These are phyloP conservation scores for Meleagris gallopavo DNA, from an alignment of 2,113 vertebrate species.

Conservation along the genomic window DNA sequence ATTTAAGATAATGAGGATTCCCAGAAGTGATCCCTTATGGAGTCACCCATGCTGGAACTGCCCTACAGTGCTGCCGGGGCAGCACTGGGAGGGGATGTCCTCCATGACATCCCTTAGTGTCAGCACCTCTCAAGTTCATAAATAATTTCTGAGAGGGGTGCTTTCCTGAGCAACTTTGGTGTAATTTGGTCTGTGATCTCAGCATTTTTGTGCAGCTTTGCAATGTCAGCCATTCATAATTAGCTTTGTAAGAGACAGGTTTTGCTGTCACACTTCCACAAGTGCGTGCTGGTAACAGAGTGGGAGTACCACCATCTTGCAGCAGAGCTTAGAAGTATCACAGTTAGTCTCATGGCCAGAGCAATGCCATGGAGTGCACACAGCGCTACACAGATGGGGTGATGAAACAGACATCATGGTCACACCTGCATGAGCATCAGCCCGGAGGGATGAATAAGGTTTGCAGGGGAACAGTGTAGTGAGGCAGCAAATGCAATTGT, in stretches of 20 bases:
- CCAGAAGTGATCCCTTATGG: background rate
- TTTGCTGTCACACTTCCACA: background rate
- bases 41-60: background rate
- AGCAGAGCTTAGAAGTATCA: background rate
- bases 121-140: background rate
- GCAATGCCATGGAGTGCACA: rapidly evolving
- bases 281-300: background rate
- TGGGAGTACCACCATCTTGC: rapidly evolving
- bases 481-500: background rate
- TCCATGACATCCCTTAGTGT: background rate
- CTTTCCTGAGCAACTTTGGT: background rate
- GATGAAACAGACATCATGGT: rapidly evolving
- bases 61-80: background rate
- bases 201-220: background rate
- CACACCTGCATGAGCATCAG: background rate
- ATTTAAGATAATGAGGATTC: background rate
- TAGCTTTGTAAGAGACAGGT: background rate
- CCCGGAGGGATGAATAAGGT: background rate
- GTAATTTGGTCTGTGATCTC: background rate
- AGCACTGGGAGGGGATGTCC: background rate
- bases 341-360: rapidly evolving
- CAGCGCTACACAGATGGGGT: background rate
- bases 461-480: rapidly evolving
- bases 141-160: background rate
- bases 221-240: background rate